Base-by-base conservation (phyloP, 2,797 vertebrate genomes). In the Gymnodraco acuticeps region DNA sequence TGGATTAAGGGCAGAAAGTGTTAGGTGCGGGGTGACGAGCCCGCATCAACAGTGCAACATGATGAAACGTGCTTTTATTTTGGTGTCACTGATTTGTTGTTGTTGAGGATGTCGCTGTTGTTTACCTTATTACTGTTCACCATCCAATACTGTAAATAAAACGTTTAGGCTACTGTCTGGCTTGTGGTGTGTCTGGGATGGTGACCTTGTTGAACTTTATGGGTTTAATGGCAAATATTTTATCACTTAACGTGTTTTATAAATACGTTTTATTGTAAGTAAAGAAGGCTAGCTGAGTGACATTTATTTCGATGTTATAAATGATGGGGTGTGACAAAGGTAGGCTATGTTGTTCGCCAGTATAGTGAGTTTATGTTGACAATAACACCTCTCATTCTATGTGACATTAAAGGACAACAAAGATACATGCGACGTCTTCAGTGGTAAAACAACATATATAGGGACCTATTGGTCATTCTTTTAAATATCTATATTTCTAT, bases 1-100 rank as follows among this genome's bases (percentile, higher is more conserved):
- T 86, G 82, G 90, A 91, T 92, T 83, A 89, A 45, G 82, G 86
- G 71, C 77, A 87, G 66, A 85, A 87, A 86, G 87, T 91, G 91
- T 90, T 83, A 81, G 77, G 78, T 87, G 84, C 59, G 53, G 71
- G 80, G 14, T 50, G 72, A 74, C 54, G 75, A 84, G 70, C 53
- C 38, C 73, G 73, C 73, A 65, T 75, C 78, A 48, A 67, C 64
- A 74, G 71, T 51, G 67, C 16, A 68, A 63, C 81, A 82, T 76
- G 81, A 87, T 73, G 84, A 79, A 86, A 88, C 60, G 67, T 17
- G 68, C 15, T 62, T 76, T 74, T 59, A 42, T 70, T 65, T 73
- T 48, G 33, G 1, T 48, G 43, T 59, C 80, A 80, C 68, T 74
- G 6, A 47, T 19, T 42, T 43, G 0, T 42, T 68, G 51, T 46